Evolutionary conservation across 2,888 invertebrate species (phyloP), one percentile per base, ranked within the genome.

Genomic region (Callimorpha dominula): DNA sequence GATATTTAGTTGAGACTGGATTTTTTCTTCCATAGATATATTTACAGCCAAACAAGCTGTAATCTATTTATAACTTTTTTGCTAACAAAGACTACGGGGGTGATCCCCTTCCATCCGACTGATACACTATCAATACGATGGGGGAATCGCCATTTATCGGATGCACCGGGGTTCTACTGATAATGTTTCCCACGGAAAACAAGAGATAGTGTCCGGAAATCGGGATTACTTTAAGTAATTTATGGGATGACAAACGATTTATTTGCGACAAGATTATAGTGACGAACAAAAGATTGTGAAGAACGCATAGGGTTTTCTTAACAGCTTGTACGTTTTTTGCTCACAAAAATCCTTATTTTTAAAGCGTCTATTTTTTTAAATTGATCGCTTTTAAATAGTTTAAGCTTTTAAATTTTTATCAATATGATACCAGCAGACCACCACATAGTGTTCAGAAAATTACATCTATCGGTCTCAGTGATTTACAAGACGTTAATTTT

Each of bases 131-230:
- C 71, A 68, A 60, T 70, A n/a, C 14, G 68, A 74, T 65, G 63
- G 74, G 67, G 70, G 63, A 52, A 70, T n/a, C 17, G 17, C 66
- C 73, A 57, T 54, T 70, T 67, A 74, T 71, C 65, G 67, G 68
- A 46, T 74, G 68, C 65, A 65, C 71, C 46, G 60, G 62, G 60
- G 50, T 65, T 50, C 65, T 54, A 42, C 49, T 63, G 71, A 71
- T 74, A 71, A 71, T 74, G 68, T 68, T 71, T 65, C 68, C 60
- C 62, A 65, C 52, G 46, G 67, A 70, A 67, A 70, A 70, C 57
- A 65, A 65, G 65, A 17, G 68, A 74, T 71, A 57, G 68, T 71
- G 60, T 71, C 65, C 71, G 60, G 74, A 71, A 31, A 43, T 62
- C 68, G 68, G 42, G 64, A 46, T 67, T 71, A 57, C 52, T 54